Base-by-base conservation (phyloP, 1,140 invertebrate species). In the Drosophila trapezifrons region DNA sequence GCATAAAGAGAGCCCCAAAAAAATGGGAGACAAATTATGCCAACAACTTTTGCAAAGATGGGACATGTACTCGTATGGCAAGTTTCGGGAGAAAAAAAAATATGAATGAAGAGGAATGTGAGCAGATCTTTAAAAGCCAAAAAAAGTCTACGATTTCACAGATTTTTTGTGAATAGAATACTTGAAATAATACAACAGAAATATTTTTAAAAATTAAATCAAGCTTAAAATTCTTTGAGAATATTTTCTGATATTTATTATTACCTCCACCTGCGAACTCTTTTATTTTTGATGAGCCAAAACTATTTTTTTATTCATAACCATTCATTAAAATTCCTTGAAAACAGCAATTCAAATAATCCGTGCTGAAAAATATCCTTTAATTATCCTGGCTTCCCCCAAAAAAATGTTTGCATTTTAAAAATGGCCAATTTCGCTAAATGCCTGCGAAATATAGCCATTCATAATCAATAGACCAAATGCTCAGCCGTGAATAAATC, bases 1-100 rank as follows among this genome's bases (percentile, higher is more conserved):
- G 9, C 1, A 18, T 10, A n/a, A 40, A n/a, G n/a, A 55, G n/a
- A 38, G 13, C 7, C 9, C 1, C 9, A 35, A 32, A 57, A 54
- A 62, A 74, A 38, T 32, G 15, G 45, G n/a, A 9, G 7, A 46
- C 51, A 75, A 76, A 57, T 66, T 76, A 76, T 75, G 60, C 46
- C 45, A 45, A 65, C 38, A 76, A 76, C 54, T 76, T 73, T 76
- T 76, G 60, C 52, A 58, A 76, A 67, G 63, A 65, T 37, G 42
- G 22, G 65, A 25, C 35, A 58, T 71, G 65, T 27, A 47, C 67
- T 47, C 55, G 54, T 59, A 47, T 42, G 62, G 17, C 27, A 76
- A 47, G 73, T 76, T 65, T 37, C 10, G 40, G 13, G 0, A 4
- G 32, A n/a, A 7, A 18, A 7, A 47, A 10, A 29, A 67, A 13